These are phyloP conservation scores for Uria aalge DNA, from an alignment of 2,113 vertebrate species.

Conservation along the genomic window DNA sequence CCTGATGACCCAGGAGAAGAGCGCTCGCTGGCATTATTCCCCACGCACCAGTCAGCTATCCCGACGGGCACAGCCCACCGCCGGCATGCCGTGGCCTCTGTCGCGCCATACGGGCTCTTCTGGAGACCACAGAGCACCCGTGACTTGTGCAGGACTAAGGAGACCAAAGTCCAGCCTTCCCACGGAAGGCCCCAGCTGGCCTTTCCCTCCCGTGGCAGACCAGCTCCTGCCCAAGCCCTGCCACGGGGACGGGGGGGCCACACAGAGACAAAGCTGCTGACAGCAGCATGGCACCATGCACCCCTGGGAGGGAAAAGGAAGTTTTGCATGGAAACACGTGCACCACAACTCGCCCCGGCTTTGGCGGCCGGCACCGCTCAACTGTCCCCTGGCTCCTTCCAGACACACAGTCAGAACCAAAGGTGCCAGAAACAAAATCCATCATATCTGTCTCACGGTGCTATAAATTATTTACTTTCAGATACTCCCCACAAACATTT, in stretches of 20 bases:
- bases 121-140: background rate
- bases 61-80: background rate
- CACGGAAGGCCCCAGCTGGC: background rate
- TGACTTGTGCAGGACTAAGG: fast-evolving
- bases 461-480: background rate
- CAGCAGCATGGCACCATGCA: fast-evolving
- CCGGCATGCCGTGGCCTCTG: fast-evolving
- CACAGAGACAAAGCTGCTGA: background rate
- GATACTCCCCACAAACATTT: background rate
- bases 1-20: fast-evolving
- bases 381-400: fast-evolving
- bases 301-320: background rate
- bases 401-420: background rate
- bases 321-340: fast-evolving
- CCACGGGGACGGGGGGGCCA: fast-evolving
- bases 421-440: background rate
- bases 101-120: background rate
- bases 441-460: fast-evolving
- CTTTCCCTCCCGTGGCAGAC: background rate
- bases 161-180: background rate
- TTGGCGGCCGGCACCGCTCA: fast-evolving
- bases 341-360: background rate
- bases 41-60: fast-evolving
- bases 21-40: background rate
- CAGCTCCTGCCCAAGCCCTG: background rate